Evolutionary conservation across 2,888 invertebrate genomes (phyloP).

Genomic region (Noctua fimbriata): DNA sequence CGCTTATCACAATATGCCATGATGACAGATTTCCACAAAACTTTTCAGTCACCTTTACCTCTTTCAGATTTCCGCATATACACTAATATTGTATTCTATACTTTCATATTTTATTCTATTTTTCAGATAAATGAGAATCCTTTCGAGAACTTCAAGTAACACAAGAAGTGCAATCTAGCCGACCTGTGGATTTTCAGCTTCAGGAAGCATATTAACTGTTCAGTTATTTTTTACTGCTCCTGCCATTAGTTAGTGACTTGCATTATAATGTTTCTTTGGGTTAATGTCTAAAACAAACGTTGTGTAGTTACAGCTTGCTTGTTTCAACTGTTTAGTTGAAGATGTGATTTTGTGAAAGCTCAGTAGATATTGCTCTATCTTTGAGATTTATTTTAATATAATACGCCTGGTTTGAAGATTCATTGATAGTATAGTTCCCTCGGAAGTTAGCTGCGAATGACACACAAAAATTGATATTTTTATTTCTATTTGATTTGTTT

Average conservation of each 20-base stretch:
- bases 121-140: neutral
- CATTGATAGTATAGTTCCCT: too few relatives aligned
- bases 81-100: too few relatives aligned
- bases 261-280: conserved; percentile 51
- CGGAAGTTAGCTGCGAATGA: too few relatives aligned
- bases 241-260: conserved; percentile 62
- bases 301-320: neutral
- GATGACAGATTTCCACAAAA: neutral
- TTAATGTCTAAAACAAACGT: conserved; percentile 32
- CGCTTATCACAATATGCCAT: neutral
- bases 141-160: conserved; percentile 44
- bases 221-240: conserved; percentile 62
- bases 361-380: neutral
- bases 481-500: too few relatives aligned
- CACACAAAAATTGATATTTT: too few relatives aligned
- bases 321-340: neutral
- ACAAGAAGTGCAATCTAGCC: conserved; percentile 54
- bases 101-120: neutral
- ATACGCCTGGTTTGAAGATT: neutral
- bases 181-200: conserved; percentile 65
- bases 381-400: neutral
- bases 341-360: neutral
- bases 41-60: neutral
- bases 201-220: conserved; percentile 66
- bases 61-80: too few relatives aligned